Percentiles rank a stretch among this genome's conserved stretches.
phyloP scores from a whole-genome alignment of 2,797 vertebrate genomes.

The Catharus ustulatus region DNA sequence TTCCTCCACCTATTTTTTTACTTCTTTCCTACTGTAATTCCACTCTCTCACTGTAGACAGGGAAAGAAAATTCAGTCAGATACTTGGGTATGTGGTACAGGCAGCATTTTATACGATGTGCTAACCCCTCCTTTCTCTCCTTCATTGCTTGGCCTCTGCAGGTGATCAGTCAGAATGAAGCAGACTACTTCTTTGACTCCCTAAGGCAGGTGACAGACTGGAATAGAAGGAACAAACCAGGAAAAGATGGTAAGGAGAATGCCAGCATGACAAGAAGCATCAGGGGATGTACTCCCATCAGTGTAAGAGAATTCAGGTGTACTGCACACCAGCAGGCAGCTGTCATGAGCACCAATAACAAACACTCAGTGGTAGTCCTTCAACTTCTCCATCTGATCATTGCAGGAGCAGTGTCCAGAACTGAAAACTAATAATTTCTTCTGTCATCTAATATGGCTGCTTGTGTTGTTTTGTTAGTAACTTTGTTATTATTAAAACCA shows the following conservation, averaged over 20 bases:
- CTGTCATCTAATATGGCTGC: background rate
- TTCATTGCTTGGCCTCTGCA: constrained; percentile 52
- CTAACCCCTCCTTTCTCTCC: background rate
- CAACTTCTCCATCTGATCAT: background rate
- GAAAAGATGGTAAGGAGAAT: constrained; percentile 83
- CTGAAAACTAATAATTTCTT: background rate
- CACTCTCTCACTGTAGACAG: background rate
- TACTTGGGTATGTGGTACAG: background rate
- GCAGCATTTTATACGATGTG: background rate
- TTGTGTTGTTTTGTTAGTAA: background rate
- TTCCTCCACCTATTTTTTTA: background rate
- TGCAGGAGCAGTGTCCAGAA: background rate
- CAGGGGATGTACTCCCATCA: background rate
- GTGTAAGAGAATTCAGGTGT: background rate
- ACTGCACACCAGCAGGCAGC: background rate
- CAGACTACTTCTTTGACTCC: constrained; percentile 95
- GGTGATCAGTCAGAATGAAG: constrained; percentile 91
- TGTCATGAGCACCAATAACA: background rate
- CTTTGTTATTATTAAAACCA: background rate
- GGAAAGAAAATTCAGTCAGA: background rate
- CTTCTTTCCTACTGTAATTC: background rate
- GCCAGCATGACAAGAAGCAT: background rate
- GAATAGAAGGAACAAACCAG: constrained; percentile 84
- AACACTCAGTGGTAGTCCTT: background rate
- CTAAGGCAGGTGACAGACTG: constrained; percentile 90